These are phyloP conservation scores for Parnassius glacialis DNA, from an alignment of 2,888 invertebrate genomes.

Conservation along the genomic window DNA sequence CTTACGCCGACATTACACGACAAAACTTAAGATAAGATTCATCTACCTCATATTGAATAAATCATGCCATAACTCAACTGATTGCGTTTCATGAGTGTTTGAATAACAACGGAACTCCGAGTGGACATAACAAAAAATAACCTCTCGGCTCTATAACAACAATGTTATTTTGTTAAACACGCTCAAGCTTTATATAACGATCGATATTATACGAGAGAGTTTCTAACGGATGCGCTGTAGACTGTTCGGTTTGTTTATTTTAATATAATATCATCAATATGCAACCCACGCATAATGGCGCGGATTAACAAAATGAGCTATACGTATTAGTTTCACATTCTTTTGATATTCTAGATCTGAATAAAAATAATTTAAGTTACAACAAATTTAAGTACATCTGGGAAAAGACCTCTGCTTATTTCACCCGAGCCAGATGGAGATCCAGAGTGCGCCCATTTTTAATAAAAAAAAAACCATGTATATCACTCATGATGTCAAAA, in stretches of 20 bases:
- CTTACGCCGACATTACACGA: too few relatives aligned
- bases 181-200: slow-evolving; percentile 51
- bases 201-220: slow-evolving; percentile 35
- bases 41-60: too few relatives aligned
- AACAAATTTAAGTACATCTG: too few relatives aligned
- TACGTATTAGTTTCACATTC: background rate
- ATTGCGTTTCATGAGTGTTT: slow-evolving; percentile 44
- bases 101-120: slow-evolving; percentile 58
- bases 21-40: too few relatives aligned
- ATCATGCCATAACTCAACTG: background rate
- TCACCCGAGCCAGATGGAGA: too few relatives aligned
- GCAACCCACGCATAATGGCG: background rate
- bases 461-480: background rate
- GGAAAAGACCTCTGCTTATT: too few relatives aligned
- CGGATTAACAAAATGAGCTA: background rate
- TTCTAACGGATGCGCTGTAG: slow-evolving; percentile 28
- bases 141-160: slow-evolving; percentile 45
- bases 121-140: slow-evolving; percentile 36
- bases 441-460: too few relatives aligned
- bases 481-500: slow-evolving; percentile 24
- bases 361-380: too few relatives aligned
- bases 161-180: slow-evolving; percentile 60
- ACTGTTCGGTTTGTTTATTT: slow-evolving; percentile 34
- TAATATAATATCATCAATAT: slow-evolving; percentile 29
- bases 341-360: too few relatives aligned